A percentile compares a stretch with the other conserved stretches of the same genome.
phyloP scores from a whole-genome alignment of 2,888 invertebrate species.

The Cryptosula pallasiana region DNA sequence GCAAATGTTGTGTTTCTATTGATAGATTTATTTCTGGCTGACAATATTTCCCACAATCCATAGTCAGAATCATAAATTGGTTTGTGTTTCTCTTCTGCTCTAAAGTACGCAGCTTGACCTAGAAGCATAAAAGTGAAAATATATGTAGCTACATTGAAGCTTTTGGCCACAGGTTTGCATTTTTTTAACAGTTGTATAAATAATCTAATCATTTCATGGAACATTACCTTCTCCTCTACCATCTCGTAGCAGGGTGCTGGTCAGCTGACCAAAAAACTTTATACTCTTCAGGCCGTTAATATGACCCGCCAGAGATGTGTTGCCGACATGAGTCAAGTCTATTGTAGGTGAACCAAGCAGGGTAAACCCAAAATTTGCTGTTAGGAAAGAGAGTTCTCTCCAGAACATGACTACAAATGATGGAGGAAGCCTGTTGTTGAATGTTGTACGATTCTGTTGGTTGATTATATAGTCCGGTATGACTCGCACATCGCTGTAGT shows the following conservation, averaged over 20 bases:
- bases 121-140: too few species aligned
- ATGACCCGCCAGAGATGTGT: background rate
- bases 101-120: slow-evolving; percentile 14
- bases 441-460: background rate
- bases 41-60: background rate
- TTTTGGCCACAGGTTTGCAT: too few species aligned
- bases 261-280: background rate
- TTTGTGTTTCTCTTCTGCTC: background rate
- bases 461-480: slow-evolving; percentile 19
- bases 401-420: background rate
- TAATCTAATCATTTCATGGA: too few species aligned
- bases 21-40: slow-evolving; percentile 1
- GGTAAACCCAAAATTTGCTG: background rate
- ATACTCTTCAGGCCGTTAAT: background rate
- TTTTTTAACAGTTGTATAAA: too few species aligned
- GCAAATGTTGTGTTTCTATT: background rate
- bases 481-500: slow-evolving; percentile 2
- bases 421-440: background rate
- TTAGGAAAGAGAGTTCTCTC: slow-evolving; percentile 19
- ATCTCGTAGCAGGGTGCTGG: background rate
- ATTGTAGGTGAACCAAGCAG: slow-evolving; percentile 1
- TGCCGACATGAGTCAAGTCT: slow-evolving; percentile 2
- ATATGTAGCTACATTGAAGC: too few species aligned
- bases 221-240: slow-evolving; percentile 13
- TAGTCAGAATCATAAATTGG: slow-evolving; percentile 6